A percentile compares a stretch with the other conserved stretches of the same genome.
phyloP scores from a whole-genome alignment of 2,797 vertebrate species.

The Phoxinus dragarum region DNA sequence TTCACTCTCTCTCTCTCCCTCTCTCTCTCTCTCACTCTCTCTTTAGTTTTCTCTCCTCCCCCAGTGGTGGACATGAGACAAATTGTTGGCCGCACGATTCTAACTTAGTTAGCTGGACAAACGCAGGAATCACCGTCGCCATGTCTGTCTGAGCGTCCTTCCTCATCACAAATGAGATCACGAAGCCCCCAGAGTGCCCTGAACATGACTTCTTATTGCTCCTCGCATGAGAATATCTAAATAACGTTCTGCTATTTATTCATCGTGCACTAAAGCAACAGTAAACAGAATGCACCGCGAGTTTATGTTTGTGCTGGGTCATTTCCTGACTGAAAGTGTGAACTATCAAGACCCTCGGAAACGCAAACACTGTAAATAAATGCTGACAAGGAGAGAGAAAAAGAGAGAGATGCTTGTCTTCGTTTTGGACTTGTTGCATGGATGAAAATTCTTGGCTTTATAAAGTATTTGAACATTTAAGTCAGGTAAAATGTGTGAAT shows the following conservation, averaged over 20 bases:
- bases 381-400: constrained; percentile 3
- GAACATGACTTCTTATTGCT: constrained; percentile 58
- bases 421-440: constrained; percentile 36
- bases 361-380: constrained; percentile 60
- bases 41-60: constrained; percentile 42
- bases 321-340: constrained; percentile 66
- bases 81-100: constrained; percentile 53
- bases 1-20: constrained; percentile 50
- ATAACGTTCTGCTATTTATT: constrained; percentile 75
- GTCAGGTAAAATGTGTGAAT: neutral
- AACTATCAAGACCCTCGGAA: constrained; percentile 53
- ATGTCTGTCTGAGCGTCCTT: constrained; percentile 51
- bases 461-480: constrained; percentile 27
- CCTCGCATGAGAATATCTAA: constrained; percentile 69
- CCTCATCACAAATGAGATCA: constrained; percentile 57
- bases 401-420: neutral
- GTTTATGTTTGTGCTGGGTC: constrained; percentile 73
- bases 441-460: constrained; percentile 20
- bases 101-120: constrained; percentile 64
- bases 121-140: constrained; percentile 57
- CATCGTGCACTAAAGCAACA: constrained; percentile 67
- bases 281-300: constrained; percentile 71
- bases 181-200: constrained; percentile 44
- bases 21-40: constrained; percentile 36
- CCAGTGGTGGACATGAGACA: constrained; percentile 54